phyloP scores from a whole-genome alignment of 1,140 invertebrate species.

The Drosophila pandora region DNA sequence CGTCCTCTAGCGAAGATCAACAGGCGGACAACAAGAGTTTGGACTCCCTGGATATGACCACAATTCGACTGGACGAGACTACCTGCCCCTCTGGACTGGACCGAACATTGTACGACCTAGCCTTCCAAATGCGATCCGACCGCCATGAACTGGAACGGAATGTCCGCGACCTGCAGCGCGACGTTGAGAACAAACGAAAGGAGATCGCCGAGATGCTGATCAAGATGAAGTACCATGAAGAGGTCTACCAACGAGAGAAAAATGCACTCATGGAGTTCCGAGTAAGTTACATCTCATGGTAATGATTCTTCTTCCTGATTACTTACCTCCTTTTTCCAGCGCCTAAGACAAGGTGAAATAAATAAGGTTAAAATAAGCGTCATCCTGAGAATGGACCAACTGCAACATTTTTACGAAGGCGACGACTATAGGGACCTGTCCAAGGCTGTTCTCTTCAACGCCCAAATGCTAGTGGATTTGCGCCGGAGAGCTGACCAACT shows the following conservation, averaged over 20 bases:
- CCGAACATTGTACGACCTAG: conserved; percentile 87
- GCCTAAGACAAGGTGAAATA: conserved; percentile 88
- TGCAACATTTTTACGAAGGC: conserved; percentile 86
- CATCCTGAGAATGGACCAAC: conserved; percentile 87
- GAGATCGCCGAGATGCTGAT: conserved; percentile 72
- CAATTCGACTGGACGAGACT: conserved; percentile 89
- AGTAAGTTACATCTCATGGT: conserved; percentile 15
- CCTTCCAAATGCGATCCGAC: conserved; percentile 86
- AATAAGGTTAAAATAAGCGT: conserved; percentile 88
- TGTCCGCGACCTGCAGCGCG: conserved; percentile 83
- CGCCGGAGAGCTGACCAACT: conserved; percentile 87
- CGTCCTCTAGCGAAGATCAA: conserved; percentile 86
- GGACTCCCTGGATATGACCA: conserved; percentile 86
- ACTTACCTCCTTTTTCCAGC: conserved; percentile 79
- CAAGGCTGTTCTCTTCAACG: conserved; percentile 87
- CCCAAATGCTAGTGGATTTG: conserved; percentile 85
- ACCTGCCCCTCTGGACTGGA: conserved; percentile 91
- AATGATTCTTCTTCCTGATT: too few species aligned
- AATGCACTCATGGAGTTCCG: conserved; percentile 62
- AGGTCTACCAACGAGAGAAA: conserved; percentile 65
- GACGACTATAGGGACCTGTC: conserved; percentile 85
- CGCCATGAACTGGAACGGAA: conserved; percentile 85
- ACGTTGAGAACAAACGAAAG: conserved; percentile 83
- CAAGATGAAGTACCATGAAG: conserved; percentile 69
- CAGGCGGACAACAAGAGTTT: conserved; percentile 86